Conservation (phyloP, 1,140 invertebrate genomes). For the Phymastichus coffea region DNA sequence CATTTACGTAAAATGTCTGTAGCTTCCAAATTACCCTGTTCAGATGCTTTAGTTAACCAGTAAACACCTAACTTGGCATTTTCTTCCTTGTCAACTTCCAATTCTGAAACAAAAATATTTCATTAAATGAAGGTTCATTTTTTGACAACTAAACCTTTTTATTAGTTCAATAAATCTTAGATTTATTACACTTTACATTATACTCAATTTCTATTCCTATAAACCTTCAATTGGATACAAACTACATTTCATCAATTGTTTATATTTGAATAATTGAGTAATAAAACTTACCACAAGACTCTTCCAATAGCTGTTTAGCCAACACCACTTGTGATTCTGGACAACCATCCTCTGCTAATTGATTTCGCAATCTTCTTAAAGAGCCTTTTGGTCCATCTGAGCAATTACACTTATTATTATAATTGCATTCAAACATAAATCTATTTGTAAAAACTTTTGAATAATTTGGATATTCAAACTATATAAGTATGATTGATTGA, state of each 20-base stretch:
- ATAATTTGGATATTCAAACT: too few species aligned
- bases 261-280: conserved; percentile 26
- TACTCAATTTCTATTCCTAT: too few species aligned
- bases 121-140: conserved; percentile 39
- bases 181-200: too few species aligned
- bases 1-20: conserved; percentile 78
- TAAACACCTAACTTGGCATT: conserved; percentile 74
- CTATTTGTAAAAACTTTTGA: neutral
- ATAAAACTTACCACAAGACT: conserved; percentile 63
- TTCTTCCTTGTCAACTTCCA: conserved; percentile 60
- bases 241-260: neutral
- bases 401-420: conserved; percentile 17
- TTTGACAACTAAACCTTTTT: conserved; percentile 38
- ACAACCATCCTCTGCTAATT: conserved; percentile 77
- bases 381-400: conserved; percentile 68
- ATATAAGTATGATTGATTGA: too few species aligned
- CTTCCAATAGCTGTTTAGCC: conserved; percentile 72
- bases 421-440: too few species aligned
- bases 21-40: conserved; percentile 85
- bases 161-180: neutral
- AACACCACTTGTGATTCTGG: conserved; percentile 78
- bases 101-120: conserved; percentile 46
- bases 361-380: conserved; percentile 66
- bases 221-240: too few species aligned
- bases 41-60: conserved; percentile 86